These are phyloP conservation scores for Bilobella aurantiaca DNA, from an alignment of 1,140 invertebrate genomes.

Conservation along the genomic window DNA sequence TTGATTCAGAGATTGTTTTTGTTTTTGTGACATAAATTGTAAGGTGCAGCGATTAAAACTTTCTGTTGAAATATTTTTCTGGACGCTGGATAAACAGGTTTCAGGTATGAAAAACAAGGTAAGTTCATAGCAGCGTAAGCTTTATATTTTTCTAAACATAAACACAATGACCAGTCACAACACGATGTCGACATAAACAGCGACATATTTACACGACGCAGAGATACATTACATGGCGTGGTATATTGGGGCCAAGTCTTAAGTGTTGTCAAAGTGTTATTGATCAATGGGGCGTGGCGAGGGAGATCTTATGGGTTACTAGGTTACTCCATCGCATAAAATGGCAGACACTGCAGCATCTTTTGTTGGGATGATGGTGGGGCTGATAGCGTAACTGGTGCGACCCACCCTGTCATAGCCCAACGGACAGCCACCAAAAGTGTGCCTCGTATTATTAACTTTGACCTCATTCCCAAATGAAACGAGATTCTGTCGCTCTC, in stretches of 20 bases:
- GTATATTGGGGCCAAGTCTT: neutral
- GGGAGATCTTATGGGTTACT: slow-evolving; percentile 25
- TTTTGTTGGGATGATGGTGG: neutral
- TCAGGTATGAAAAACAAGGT: no score
- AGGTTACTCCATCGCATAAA: slow-evolving; percentile 34
- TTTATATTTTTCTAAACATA: neutral
- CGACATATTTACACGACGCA: neutral
- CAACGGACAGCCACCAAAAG: neutral
- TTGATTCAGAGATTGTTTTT: no score
- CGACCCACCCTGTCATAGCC: neutral
- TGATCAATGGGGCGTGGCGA: neutral
- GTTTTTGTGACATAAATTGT: no score
- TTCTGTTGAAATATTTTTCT: no score
- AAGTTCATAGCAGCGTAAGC: no score
- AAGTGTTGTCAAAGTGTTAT: neutral
- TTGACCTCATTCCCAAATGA: neutral
- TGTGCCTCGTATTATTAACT: neutral
- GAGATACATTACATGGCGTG: neutral
- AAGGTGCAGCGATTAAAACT: no score
- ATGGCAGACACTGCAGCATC: no score
- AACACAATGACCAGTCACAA: neutral
- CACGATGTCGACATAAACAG: neutral
- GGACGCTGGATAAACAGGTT: no score
- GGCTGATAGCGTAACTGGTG: neutral
- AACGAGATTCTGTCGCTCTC: neutral